Evolutionary conservation across 2,888 invertebrate species (phyloP).

Genomic region (Sinotaia quadrata): DNA sequence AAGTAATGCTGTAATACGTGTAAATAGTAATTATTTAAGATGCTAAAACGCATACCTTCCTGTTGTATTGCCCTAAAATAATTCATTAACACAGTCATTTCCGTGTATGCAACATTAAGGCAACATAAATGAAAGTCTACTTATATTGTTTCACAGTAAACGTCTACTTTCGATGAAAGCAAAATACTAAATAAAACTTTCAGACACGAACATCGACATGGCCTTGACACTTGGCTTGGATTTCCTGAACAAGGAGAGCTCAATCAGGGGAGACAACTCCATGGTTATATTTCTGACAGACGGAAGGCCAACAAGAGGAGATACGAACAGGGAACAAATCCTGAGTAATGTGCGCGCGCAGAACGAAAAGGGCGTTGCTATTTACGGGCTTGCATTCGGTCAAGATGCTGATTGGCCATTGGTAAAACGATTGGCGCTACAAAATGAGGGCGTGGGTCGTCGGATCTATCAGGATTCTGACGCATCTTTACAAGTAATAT

Average conservation of each 20-base stretch:
- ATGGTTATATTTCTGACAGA: slow-evolving; percentile 72
- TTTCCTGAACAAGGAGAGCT: slow-evolving; percentile 11
- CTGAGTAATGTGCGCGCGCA: slow-evolving; percentile 42
- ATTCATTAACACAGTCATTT: too few relatives aligned
- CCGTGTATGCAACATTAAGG: too few relatives aligned
- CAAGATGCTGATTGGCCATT: slow-evolving; percentile 51
- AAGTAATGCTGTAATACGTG: too few relatives aligned
- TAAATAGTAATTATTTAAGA: too few relatives aligned
- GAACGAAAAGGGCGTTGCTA: slow-evolving; percentile 47
- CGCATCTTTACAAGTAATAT: slow-evolving; percentile 76
- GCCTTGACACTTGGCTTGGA: slow-evolving; percentile 9
- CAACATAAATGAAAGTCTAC: too few relatives aligned
- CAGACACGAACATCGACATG: slow-evolving; percentile 25
- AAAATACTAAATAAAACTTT: not conserved
- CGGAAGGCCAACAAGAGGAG: slow-evolving; percentile 72
- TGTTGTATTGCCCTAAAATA: too few relatives aligned
- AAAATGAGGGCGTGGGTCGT: slow-evolving; percentile 80
- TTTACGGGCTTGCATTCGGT: slow-evolving; percentile 57
- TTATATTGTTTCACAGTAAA: too few relatives aligned
- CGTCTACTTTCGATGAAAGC: not conserved
- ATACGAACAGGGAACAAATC: slow-evolving; percentile 61
- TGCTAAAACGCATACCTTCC: too few relatives aligned
- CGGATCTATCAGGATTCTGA: slow-evolving; percentile 84
- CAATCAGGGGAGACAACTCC: slow-evolving; percentile 22
- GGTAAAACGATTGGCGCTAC: slow-evolving; percentile 72